Evolutionary conservation across 2,797 vertebrate genomes (phyloP).

Genomic region (Hafferia zeledoni): DNA sequence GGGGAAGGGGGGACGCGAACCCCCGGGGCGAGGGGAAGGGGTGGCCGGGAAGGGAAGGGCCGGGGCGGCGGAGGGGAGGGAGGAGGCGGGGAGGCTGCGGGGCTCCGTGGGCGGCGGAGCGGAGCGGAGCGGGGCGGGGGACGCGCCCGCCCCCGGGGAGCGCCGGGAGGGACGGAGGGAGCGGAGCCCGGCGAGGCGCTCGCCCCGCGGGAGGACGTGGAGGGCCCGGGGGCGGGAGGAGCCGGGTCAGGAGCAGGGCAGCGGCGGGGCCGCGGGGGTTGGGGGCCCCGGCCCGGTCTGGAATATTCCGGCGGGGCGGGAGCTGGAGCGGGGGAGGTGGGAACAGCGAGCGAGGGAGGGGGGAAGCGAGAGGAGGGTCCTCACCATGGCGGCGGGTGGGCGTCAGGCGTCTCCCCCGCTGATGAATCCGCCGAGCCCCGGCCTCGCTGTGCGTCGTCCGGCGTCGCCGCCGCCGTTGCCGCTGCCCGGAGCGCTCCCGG

Average conservation of each 20-base stretch:
- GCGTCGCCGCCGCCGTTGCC: not conserved
- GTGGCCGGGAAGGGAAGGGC: not conserved
- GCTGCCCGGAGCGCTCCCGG: not conserved
- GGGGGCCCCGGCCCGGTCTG: not conserved
- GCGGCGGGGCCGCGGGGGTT: not conserved
- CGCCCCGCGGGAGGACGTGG: not conserved
- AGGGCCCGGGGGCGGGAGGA: not conserved
- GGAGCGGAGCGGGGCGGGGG: not conserved
- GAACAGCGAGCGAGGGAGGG: not conserved
- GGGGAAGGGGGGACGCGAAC: no score
- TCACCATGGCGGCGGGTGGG: slow-evolving; percentile 76
- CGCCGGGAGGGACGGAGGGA: not conserved
- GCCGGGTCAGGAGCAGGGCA: slow-evolving; percentile 9
- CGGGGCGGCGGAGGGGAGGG: not conserved
- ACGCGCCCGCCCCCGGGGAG: not conserved
- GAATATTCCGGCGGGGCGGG: slow-evolving; percentile 6
- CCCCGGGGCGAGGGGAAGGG: no score
- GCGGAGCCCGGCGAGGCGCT: no score
- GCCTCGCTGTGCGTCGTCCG: not conserved
- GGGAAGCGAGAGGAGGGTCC: not conserved
- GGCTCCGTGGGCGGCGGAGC: not conserved
- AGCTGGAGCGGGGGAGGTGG: not conserved
- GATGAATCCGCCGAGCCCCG: slow-evolving; percentile 13
- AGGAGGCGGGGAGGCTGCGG: not conserved
- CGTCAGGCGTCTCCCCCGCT: slow-evolving; percentile 53